These are phyloP conservation scores for Brachionus asplanchnoidis DNA, from an alignment of 1,140 invertebrate genomes.

Conservation along the genomic window DNA sequence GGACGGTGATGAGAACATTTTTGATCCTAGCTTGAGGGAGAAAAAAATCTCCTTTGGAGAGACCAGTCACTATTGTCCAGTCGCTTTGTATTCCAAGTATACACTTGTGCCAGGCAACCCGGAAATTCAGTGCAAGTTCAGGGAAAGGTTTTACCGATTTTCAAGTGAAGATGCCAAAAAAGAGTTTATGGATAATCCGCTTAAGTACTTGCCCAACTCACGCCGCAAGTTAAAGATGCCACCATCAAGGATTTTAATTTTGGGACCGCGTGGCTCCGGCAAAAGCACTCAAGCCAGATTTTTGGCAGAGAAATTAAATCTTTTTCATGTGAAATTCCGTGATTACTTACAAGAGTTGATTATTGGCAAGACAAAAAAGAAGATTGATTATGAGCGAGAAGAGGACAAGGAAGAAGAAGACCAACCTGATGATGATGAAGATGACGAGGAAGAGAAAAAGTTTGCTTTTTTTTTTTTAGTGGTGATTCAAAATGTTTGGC, in stretches of 20 bases:
- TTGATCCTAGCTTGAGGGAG: conserved; percentile 47
- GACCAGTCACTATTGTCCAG: conserved; percentile 55
- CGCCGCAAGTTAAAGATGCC: conserved; percentile 45
- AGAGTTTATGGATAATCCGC: conserved; percentile 51
- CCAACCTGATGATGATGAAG: conserved; percentile 38
- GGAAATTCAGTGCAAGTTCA: conserved; percentile 52
- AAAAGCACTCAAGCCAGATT: conserved; percentile 53
- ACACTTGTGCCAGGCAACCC: conserved; percentile 55
- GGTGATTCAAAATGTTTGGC: no score
- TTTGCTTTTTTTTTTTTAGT: not conserved
- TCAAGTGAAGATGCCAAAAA: conserved; percentile 50
- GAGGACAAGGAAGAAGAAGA: conserved; percentile 50
- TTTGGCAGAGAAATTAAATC: conserved; percentile 52
- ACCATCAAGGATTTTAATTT: conserved; percentile 50
- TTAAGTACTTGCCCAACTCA: conserved; percentile 46
- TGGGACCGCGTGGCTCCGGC: conserved; percentile 54
- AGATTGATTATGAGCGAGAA: conserved; percentile 53
- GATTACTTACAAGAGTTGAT: conserved; percentile 57
- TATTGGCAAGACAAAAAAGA: conserved; percentile 55
- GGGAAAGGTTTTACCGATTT: conserved; percentile 56
- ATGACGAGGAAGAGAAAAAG: conserved; percentile 39
- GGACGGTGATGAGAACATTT: conserved; percentile 53
- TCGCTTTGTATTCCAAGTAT: conserved; percentile 51
- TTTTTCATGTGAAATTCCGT: conserved; percentile 57
- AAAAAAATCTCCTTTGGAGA: conserved; percentile 56